A percentile compares a stretch with the other conserved stretches of the same genome.
These are phyloP conservation scores for Austrolebias charrua DNA, from an alignment of 2,797 vertebrate genomes.

Conservation along the genomic window DNA sequence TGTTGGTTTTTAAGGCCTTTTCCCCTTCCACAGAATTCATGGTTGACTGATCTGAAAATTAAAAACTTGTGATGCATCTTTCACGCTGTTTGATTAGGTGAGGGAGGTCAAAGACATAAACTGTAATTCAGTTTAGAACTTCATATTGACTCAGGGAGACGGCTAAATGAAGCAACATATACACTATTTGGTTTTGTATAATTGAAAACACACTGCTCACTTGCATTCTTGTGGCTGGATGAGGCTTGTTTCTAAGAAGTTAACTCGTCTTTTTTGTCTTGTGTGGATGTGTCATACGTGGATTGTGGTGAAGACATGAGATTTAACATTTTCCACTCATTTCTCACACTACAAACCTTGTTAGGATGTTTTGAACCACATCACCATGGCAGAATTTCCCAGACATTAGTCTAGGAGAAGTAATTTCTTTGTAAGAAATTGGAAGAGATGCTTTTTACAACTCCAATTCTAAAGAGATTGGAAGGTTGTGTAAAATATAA, in stretches of 20 bases:
- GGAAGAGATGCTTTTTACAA: constrained; percentile 15
- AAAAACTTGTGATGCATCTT: constrained; percentile 40
- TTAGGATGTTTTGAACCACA: constrained; percentile 50
- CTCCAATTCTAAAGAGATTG: too few species aligned
- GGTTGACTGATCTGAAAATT: constrained; percentile 53
- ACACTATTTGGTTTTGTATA: constrained; percentile 56
- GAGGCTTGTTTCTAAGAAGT: constrained; percentile 58
- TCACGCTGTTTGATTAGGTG: constrained; percentile 35
- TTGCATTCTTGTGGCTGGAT: constrained; percentile 61
- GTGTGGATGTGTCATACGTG: constrained; percentile 11
- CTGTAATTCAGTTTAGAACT: constrained; percentile 48
- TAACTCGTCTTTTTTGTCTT: constrained; percentile 43
- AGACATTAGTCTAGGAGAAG: constrained; percentile 42
- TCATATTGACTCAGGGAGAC: constrained; percentile 35
- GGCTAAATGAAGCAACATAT: constrained; percentile 63
- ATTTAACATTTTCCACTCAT: constrained; percentile 46
- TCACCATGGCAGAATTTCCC: constrained; percentile 36
- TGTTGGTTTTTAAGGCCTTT: constrained; percentile 45
- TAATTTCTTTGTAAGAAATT: constrained; percentile 35
- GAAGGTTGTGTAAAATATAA: too few species aligned
- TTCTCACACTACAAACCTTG: constrained; percentile 47
- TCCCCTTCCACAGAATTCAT: constrained; percentile 52
- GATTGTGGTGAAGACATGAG: constrained; percentile 42
- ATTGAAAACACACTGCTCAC: constrained; percentile 68
- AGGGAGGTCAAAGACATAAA: constrained; percentile 42